Base-by-base conservation (phyloP, 2,888 invertebrate species). In the Leptinotarsa tumamoca region DNA sequence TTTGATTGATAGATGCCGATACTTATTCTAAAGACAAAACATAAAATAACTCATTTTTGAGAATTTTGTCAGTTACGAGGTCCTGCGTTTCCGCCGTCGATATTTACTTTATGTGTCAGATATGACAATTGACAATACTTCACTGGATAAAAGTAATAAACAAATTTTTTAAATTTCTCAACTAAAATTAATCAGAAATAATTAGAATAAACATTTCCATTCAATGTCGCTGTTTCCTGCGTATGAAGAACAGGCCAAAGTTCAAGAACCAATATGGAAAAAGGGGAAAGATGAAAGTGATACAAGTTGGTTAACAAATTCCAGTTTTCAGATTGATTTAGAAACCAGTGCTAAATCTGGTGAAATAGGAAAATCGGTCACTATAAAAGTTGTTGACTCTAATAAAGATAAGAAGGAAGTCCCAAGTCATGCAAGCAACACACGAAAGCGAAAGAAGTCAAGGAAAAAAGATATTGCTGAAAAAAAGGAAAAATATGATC, bases 181-280 rank as follows among this genome's bases (percentile, higher is more conserved):
- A 43, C 10, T 43, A 10, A 43, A 43, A 43, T 43, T 13, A 43
- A 43, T 43, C 43, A 43, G 10, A 43, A 43, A 43, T 43, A 43
- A 43, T 43, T 10, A 13, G 10, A 43, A 43, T 43, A 43, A 43
- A 43, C 43, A 43, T 10, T 43, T 43, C 43, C 13, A 58, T 49
- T 78, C 73, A 79, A 90, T 90, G 90, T 88, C 90, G 52, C 82
- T 90, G 71, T 90, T 90, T 85, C 87, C 90, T 72, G 90, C 90
- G 21, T 90, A 89, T 83, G 83, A 88, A 49, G 78, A 81, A 69
- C 85, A 87, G 67, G 66, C 78, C 17, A 69, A 78, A 79, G 21
- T 74, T 67, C 58, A 79, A 27, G 76, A 81, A 77, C 70, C 70
- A 33, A 52, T 74, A 56, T 68, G 75, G 63, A 17, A 58, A 43